Evolutionary conservation across 2,797 vertebrate genomes (phyloP).

Genomic region (Sebastes steindachneri): DNA sequence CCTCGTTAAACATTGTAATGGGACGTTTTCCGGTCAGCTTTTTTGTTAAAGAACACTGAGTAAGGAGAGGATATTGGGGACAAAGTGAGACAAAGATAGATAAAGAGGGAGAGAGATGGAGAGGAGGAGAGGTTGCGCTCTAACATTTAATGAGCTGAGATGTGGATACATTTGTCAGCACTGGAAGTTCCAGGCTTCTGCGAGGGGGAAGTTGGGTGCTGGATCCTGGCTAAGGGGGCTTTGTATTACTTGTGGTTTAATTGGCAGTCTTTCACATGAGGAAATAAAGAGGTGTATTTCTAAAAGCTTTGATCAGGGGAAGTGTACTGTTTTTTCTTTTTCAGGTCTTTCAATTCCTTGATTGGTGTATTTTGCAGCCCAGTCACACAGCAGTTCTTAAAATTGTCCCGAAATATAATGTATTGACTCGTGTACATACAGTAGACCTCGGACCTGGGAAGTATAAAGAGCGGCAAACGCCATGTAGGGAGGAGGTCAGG

Average conservation of each 20-base stretch:
- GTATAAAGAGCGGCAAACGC: too few species aligned
- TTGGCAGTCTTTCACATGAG: conserved; percentile 24
- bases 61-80: conserved; percentile 19
- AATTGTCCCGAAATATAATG: neutral
- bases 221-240: conserved; percentile 3
- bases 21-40: conserved; percentile 20
- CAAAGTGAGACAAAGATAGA: conserved; percentile 22
- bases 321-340: conserved; percentile 3
- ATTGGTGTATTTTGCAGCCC: neutral
- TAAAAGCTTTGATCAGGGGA: conserved; percentile 41
- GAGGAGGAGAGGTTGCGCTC: conserved; percentile 9
- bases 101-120: neutral
- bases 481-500: too few species aligned
- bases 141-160: conserved; percentile 49
- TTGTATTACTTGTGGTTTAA: conserved; percentile 55
- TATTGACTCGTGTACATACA: neutral
- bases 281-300: conserved; percentile 27
- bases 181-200: conserved; percentile 13
- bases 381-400: too few species aligned
- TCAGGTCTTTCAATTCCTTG: conserved; percentile 4
- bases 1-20: conserved; percentile 45
- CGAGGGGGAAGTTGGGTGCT: neutral
- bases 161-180: conserved; percentile 33
- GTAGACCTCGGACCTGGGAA: too few species aligned
- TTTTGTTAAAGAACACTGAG: conserved; percentile 19